These are phyloP conservation scores for Cephalopholis sonnerati DNA, from an alignment of 2,113 vertebrate genomes.

Conservation along the genomic window DNA sequence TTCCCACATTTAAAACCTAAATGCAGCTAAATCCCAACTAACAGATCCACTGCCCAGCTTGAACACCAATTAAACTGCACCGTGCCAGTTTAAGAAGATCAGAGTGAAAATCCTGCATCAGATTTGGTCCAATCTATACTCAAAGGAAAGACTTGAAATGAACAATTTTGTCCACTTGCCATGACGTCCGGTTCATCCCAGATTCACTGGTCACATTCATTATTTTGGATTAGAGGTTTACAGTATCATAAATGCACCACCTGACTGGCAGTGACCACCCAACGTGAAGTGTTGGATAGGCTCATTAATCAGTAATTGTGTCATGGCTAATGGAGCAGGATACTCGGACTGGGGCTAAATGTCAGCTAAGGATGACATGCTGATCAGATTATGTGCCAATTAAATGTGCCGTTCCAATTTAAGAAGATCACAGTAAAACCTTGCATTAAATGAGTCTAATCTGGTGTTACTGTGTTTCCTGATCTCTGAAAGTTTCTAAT, in stretches of 20 bases:
- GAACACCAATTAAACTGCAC: conserved; percentile 19
- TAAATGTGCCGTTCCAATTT: too few relatives aligned
- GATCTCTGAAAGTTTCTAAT: background rate
- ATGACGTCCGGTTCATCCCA: background rate
- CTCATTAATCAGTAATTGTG: background rate
- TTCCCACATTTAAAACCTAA: background rate
- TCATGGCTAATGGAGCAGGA: background rate
- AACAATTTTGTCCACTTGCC: background rate
- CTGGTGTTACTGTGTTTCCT: background rate
- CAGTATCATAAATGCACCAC: background rate
- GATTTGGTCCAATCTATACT: background rate
- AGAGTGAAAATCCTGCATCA: conserved; percentile 1
- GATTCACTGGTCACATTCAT: background rate
- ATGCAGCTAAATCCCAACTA: background rate
- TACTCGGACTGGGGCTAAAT: background rate
- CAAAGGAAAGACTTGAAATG: background rate
- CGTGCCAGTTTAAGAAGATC: conserved; percentile 1
- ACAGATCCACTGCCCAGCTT: background rate
- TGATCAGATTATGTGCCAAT: conserved; percentile 18
- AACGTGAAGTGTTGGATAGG: background rate
- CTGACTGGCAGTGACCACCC: background rate
- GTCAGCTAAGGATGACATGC: conserved; percentile 2
- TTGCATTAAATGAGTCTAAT: background rate
- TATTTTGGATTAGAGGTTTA: conserved; percentile 7
- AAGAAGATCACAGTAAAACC: conserved; percentile 24